Base-by-base conservation (phyloP, 2,888 invertebrate species). In the Ophonus ardosiacus region DNA sequence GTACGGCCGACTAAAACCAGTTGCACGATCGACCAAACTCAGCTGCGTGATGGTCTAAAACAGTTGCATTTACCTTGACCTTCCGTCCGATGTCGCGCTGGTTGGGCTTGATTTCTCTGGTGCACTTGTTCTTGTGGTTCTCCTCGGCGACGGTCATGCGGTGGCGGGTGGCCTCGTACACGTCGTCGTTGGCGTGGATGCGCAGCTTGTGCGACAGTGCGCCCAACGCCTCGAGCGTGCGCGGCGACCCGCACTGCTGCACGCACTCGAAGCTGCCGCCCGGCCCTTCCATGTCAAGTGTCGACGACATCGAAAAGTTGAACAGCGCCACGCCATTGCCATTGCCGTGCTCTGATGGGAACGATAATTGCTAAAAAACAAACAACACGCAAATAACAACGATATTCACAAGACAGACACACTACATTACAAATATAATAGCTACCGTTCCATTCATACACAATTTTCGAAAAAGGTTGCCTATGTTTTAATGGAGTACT, bases 191-290 rank as follows among this genome's bases (percentile, higher is more conserved):
- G 89, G 98, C 98, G 91, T 96, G 97, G 88, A 98, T 96, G 87
- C 97, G 95, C 94, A 98, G 96, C 91, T 97, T 96, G 91, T 96
- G 94, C 89, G 96, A 95, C 92, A 98, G 93, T 88, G 96, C 94
- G 88, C 98, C 98, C 92, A 98, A 94, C 89, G 95, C 95, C 92
- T 96, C 96, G 91, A 97, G 92, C 87, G 94, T 94, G 83, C 90
- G 87, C 74, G 90, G 90, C 17, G 90, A 90, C 90, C 93, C 88
- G 92, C 93, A 89, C 91, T 96, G 96, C 89, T 94, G 94, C 90
- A 98, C 95, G 92, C 98, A 98, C 92, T 98, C 98, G 92, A 98
- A 97, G 91, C 97, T 97, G 90, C 98, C 98, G 92, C 97, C 96
- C 86, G 94, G 94, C 88, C 94, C 94, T 92, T 97, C 97, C 92